Percentiles rank a stretch among this genome's conserved stretches.
Evolutionary conservation across 37 sponge, comb jelly and placozoan species (phyloP).

Genomic region (Mnemiopsis leidyi): DNA sequence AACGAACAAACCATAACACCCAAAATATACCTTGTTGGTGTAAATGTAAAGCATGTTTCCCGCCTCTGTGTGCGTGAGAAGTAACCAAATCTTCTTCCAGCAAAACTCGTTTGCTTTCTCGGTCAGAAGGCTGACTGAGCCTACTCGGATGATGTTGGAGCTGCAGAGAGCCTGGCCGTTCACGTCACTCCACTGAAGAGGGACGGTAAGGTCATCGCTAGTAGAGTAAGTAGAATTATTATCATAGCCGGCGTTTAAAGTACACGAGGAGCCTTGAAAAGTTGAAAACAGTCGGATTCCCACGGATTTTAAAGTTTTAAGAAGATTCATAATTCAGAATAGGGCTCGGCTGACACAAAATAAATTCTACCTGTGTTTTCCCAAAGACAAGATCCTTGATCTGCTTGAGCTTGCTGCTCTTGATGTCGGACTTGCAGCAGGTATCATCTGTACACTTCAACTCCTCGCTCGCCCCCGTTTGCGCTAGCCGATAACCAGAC

Average conservation of each 20-base stretch:
- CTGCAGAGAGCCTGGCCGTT: slow-evolving; percentile 36
- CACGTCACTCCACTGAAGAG: slow-evolving; percentile 37
- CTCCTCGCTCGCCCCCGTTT: slow-evolving; percentile 14
- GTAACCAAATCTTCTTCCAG: slow-evolving; percentile 42
- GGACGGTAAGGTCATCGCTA: background rate
- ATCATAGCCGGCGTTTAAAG: background rate
- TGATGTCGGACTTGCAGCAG: slow-evolving; percentile 15
- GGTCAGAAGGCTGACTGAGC: slow-evolving; percentile 6
- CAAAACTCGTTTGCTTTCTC: slow-evolving; percentile 21
- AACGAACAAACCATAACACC: too few relatives aligned
- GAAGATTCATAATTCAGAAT: too few relatives aligned
- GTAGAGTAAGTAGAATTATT: background rate
- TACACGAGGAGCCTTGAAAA: too few relatives aligned
- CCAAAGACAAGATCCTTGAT: slow-evolving; percentile 41
- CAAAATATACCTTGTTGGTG: slow-evolving; percentile 59
- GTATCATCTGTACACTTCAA: slow-evolving; percentile 25
- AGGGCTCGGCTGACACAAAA: background rate
- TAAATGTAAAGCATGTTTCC: slow-evolving; percentile 50
- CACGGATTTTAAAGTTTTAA: background rate
- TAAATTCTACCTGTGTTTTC: slow-evolving; percentile 19
- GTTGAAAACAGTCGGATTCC: background rate
- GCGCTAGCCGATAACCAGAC: slow-evolving; percentile 17
- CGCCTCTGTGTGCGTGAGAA: slow-evolving; percentile 4
- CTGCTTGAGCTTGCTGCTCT: slow-evolving; percentile 51
- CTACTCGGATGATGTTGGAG: slow-evolving; percentile 28